Evolutionary conservation across 1,140 invertebrate species (phyloP), one percentile per base, ranked within the genome.

Genomic region (Achatina immaculata): DNA sequence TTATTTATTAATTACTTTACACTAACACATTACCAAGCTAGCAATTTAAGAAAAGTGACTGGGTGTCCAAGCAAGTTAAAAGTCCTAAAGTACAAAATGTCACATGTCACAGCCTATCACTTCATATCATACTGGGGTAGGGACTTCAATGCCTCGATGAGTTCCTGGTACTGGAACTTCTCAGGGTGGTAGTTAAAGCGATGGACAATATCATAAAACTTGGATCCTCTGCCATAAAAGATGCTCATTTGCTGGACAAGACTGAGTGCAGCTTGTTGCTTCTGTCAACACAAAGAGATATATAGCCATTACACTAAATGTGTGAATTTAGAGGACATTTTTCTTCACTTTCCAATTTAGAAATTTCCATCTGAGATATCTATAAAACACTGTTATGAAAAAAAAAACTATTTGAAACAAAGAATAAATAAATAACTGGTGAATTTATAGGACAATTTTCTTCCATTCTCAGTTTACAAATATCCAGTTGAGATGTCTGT

Each of bases 201-300:
- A 65, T 83, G 51, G 9, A 88, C 85, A 19, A 81, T 42, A 24
- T 85, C 81, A 78, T 82, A 86, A 65, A 75, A 80, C n/a, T 85
- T 83, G 3, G 82, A 82, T 36, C 75, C 65, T 36, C 62, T 69
- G 34, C 83, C 82, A 75, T 86, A 88, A 55, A 85, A 88, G 55
- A 84, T 77, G 28, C 83, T 80, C 83, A 88, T 85, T 82, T 86
- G 85, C 34, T 83, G 84, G 0, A 86, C 84, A 36, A 88, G 74
- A 43, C 81, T 84, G 28, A 88, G 36, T 0, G 87, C 84, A 19
- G 85, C 78, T 62, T 84, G 40, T 79, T 84, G 85, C 48, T 80
- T 86, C 87, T 88, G 83, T 68, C 79, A 81, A 11, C 21, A 83
- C 43, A 77, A 55, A 75, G 68, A 74, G 21, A 69, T 38, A 42